Evolutionary conservation across 2,113 vertebrate genomes (phyloP), one percentile per base, ranked within the genome.

Genomic region (Chloebia gouldiae): DNA sequence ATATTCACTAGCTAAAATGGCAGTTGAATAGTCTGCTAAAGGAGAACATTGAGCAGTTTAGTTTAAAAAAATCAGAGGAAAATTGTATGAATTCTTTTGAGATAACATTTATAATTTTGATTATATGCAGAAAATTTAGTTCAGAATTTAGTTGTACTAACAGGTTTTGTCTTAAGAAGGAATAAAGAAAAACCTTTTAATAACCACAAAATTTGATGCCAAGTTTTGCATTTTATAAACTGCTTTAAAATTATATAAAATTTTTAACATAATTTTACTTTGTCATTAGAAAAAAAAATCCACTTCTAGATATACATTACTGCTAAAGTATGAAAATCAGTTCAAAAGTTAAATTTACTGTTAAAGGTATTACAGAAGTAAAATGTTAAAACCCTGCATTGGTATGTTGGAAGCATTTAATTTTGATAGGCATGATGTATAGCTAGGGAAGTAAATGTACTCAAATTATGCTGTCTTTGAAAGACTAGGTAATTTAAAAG

Each of bases 391-490:
- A 96, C 2, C 18, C 63, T 77, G 65, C 87, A 77, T 53, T 94
- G 77, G 75, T 95, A 95, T 95, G 95, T 97, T 97, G 95, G 96
- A 97, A 98, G 75, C 94, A 93, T 96, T 98, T 97, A 97, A 96
- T 96, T 97, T 97, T 97, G 96, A 97, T 97, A 96, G 96, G 94
- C 95, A 97, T 98, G 97, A 98, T 98, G 91, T 97, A 98, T 98
- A 97, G 96, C 97, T 92, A 59, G 95, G 98, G 97, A 98, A 98
- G 97, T 97, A 93, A 96, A 82, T 94, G 81, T 96, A 96, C 95
- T 95, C 96, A 97, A 98, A 98, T 98, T 97, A 98, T 79, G 80
- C 91, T 95, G 95, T 96, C 96, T 98, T 98, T 97, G 95, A 97
- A 98, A 98, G 93, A 95, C 90, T 91, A 96, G 95, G 93, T 97